These are phyloP conservation scores for Gila orcuttii DNA, from an alignment of 2,113 vertebrate species.

Conservation along the genomic window DNA sequence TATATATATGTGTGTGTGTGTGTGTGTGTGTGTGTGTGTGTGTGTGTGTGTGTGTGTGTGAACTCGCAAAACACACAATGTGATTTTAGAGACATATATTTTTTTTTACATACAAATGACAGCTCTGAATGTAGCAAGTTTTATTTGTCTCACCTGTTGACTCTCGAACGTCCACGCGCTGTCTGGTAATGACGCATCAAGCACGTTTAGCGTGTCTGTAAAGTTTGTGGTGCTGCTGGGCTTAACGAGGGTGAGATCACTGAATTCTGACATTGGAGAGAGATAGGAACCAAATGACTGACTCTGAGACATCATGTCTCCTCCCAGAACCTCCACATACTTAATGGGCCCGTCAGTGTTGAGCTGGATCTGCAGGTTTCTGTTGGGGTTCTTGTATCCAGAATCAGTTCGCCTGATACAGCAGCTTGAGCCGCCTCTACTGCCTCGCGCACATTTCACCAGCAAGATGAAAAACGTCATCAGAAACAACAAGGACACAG, in stretches of 20 bases:
- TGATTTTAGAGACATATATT: neutral
- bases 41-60: no score
- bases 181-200: conserved; percentile 66
- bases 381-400: conserved; percentile 64
- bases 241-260: conserved; percentile 73
- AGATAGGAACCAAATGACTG: conserved; percentile 72
- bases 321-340: conserved; percentile 72
- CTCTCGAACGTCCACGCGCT: conserved; percentile 67
- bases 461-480: conserved; percentile 48
- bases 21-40: no score
- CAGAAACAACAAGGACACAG: conserved; percentile 52
- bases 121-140: neutral
- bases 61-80: neutral
- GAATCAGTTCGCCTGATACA: conserved; percentile 49
- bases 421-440: conserved; percentile 40
- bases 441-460: conserved; percentile 49
- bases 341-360: conserved; percentile 73
- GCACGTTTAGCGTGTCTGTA: conserved; percentile 59
- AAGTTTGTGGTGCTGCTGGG: conserved; percentile 61
- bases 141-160: conserved; percentile 56
- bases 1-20: no score
- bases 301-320: conserved; percentile 64
- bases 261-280: conserved; percentile 70
- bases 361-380: conserved; percentile 71
- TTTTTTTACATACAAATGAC: neutral